These are phyloP conservation scores for Nothoprocta perdicaria DNA, from an alignment of 2,113 vertebrate species.

Conservation along the genomic window DNA sequence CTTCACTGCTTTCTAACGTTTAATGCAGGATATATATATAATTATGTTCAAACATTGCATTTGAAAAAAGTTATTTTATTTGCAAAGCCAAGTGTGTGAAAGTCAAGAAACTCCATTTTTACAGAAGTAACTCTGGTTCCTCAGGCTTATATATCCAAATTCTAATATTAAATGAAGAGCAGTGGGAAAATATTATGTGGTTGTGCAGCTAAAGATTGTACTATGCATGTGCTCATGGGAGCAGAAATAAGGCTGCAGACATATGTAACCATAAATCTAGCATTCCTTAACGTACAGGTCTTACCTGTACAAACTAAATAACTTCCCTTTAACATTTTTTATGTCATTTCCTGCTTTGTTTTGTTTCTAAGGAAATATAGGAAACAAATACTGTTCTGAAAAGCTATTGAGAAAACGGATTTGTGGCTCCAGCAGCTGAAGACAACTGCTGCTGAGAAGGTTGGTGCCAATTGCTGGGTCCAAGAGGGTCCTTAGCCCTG, in stretches of 20 bases:
- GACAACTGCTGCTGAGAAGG: neutral
- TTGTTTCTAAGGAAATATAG: constrained; percentile 47
- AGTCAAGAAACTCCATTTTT: constrained; percentile 45
- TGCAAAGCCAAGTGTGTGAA: constrained; percentile 51
- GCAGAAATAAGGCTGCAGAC: neutral
- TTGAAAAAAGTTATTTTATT: constrained; percentile 52
- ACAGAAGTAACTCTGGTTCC: constrained; percentile 30
- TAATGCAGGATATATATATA: constrained; percentile 43
- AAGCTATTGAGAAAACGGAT: neutral
- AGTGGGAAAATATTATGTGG: constrained; percentile 44
- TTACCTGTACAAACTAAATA: constrained; percentile 32
- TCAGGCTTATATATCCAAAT: constrained; percentile 6
- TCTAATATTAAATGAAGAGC: constrained; percentile 39
- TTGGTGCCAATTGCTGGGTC: neutral
- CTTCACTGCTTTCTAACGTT: constrained; percentile 44
- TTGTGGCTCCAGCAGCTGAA: neutral
- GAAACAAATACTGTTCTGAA: neutral
- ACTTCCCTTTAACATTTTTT: constrained; percentile 51
- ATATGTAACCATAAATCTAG: constrained; percentile 26
- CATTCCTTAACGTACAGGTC: constrained; percentile 27
- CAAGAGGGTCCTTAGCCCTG: neutral
- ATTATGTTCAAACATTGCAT: constrained; percentile 34
- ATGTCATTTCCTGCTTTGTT: constrained; percentile 52
- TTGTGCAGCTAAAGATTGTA: constrained; percentile 35
- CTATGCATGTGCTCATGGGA: constrained; percentile 27